These are phyloP conservation scores for Heliconius hermathena DNA, from an alignment of 1,140 invertebrate species.

Conservation along the genomic window DNA sequence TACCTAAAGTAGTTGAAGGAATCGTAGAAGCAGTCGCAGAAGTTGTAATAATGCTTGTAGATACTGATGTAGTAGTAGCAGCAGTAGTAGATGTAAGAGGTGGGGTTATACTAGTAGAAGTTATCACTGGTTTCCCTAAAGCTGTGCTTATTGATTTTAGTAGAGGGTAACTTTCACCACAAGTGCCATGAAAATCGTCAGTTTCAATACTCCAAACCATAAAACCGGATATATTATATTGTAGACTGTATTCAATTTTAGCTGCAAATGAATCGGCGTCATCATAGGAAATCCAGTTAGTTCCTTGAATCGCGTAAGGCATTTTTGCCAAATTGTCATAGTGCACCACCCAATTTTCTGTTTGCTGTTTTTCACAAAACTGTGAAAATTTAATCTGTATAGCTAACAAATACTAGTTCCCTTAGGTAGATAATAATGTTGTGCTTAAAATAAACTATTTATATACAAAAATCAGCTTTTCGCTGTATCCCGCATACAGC, in stretches of 20 bases:
- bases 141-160: slow-evolving; percentile 51
- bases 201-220: slow-evolving; percentile 87
- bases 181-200: slow-evolving; percentile 86
- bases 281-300: too few species aligned
- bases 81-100: not conserved
- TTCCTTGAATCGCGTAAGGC: too few species aligned
- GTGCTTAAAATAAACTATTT: too few species aligned
- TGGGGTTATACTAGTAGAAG: slow-evolving; percentile 2
- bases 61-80: not conserved
- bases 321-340: too few species aligned
- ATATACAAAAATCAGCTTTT: too few species aligned
- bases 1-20: not conserved
- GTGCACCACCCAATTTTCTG: too few species aligned
- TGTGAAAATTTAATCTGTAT: slow-evolving; percentile 37
- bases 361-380: slow-evolving; percentile 35
- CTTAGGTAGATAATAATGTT: too few species aligned
- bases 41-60: not conserved
- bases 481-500: too few species aligned
- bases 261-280: too few species aligned
- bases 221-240: too few species aligned
- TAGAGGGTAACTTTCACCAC: slow-evolving; percentile 77
- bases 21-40: not conserved
- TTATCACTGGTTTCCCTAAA: slow-evolving; percentile 44
- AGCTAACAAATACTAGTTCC: not conserved
- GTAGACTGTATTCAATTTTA: too few species aligned